Percentiles rank a stretch among this genome's conserved stretches.
Conservation (phyloP, 2,797 vertebrate species). For the Rhinella marina region DNA sequence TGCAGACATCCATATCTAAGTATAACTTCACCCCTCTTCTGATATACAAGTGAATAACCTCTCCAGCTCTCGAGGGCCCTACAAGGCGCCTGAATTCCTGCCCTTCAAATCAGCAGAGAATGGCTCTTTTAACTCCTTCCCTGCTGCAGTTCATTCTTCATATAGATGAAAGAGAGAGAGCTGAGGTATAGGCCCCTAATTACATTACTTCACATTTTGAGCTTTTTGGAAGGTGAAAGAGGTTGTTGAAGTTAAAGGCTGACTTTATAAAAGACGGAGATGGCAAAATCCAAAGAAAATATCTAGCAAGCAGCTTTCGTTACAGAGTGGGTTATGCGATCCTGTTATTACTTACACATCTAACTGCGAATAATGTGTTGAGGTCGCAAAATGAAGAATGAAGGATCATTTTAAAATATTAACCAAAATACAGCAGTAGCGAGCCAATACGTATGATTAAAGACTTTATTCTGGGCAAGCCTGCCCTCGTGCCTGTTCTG, state of each 20-base stretch:
- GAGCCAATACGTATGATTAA: slow-evolving; percentile 21
- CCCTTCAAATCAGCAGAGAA: slow-evolving; percentile 40
- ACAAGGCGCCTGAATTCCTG: slow-evolving; percentile 54
- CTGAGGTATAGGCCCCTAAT: background rate
- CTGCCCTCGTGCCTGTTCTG: slow-evolving; percentile 10
- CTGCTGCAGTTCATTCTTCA: slow-evolving; percentile 1
- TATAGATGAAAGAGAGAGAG: background rate
- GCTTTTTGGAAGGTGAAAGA: slow-evolving; percentile 1
- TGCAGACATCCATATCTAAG: slow-evolving; percentile 61
- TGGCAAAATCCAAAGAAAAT: slow-evolving; percentile 55
- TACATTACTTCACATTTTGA: slow-evolving; percentile 25
- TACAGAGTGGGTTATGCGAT: slow-evolving; percentile 38
- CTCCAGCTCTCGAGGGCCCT: slow-evolving; percentile 59
- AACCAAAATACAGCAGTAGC: slow-evolving; percentile 17
- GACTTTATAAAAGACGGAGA: background rate
- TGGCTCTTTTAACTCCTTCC: slow-evolving; percentile 46
- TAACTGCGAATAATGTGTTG: slow-evolving; percentile 42
- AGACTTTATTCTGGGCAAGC: slow-evolving; percentile 22
- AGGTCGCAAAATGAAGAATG: slow-evolving; percentile 43
- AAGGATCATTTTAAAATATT: slow-evolving; percentile 43
- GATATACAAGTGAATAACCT: slow-evolving; percentile 61
- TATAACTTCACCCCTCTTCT: slow-evolving; percentile 57
- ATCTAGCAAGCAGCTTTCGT: slow-evolving; percentile 17
- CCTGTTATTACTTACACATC: slow-evolving; percentile 49
- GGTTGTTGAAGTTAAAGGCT: slow-evolving; percentile 31